Base-by-base conservation (phyloP, 2,113 vertebrate genomes). In the Rhombomys opimus region DNA sequence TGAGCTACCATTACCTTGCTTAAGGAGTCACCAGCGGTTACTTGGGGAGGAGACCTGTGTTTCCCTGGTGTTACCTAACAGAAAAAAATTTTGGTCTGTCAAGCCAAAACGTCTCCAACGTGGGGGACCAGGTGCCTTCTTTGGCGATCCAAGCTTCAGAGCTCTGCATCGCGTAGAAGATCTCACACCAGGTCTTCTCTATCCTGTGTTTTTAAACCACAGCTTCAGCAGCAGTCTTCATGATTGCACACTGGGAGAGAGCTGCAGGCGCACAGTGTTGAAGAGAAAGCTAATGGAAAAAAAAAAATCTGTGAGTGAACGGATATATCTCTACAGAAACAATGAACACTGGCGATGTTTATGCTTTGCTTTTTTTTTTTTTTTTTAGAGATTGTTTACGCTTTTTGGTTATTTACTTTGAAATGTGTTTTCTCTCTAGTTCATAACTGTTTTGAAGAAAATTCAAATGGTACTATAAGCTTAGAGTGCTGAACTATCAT, bases 291-390 rank as follows among this genome's bases (percentile, higher is more conserved):
- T 82, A 76, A 46, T 50, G 77, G 61, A 25, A 95, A 89, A 46
- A 89, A 46, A 84, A 38, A 95, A 91, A 78, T 50, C 87, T 89
- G 38, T 57, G 50, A 86, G 23, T 50, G 41, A 95, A 93, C 68
- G 41, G 23, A 80, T 22, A 59, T 10, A 57, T 87, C 89, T 96
- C 87, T 81, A n/a, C 50, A 80, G 25, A 25, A 65, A 78, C 30
- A 90, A 87, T 87, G 35, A 76, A 80, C 80, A 63, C 1, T 27
- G 7, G 18, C 7, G 12, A 41, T 61, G 23, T 61, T n/a, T 61
- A 23, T 23, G 20, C 22, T 81, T 57, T 11, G 52, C 4, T 59
- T 59, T 81, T 81, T 59, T 41, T 59, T 59, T 81, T 81, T 59
- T 81, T 81, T 81, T 35, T 17, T 57, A 57, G 15, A 57, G 57